Percentiles rank a stretch among this genome's conserved stretches.
phyloP scores from a whole-genome alignment of 2,797 vertebrate species.

The Megaceryle alcyon region DNA sequence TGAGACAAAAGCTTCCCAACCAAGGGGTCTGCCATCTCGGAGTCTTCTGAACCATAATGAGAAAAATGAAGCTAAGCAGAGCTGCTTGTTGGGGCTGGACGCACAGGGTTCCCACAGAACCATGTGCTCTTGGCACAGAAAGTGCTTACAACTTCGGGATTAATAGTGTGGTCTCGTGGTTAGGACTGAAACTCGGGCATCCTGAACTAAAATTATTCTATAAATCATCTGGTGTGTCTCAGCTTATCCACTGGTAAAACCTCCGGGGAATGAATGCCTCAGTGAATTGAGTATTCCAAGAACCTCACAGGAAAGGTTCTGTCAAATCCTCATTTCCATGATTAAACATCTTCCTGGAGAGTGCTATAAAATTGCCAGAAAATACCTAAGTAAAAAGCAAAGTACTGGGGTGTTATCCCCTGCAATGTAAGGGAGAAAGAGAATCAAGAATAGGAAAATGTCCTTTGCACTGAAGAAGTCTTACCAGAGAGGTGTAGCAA shows the following conservation, averaged over 20 bases:
- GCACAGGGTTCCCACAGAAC: not conserved
- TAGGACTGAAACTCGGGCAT: not conserved
- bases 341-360: not conserved
- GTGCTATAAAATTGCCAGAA: not conserved
- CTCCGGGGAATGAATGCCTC: not conserved
- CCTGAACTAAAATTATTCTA: not conserved
- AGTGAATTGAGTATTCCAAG: not conserved
- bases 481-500: not conserved
- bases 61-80: not conserved
- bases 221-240: not conserved
- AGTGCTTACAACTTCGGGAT: not conserved
- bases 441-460: not conserved
- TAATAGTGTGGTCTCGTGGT: not conserved
- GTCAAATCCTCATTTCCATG: not conserved
- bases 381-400: not conserved
- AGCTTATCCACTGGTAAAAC: not conserved
- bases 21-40: not conserved
- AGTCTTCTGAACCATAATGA: fast-evolving
- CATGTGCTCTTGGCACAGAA: not conserved
- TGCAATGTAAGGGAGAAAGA: not conserved
- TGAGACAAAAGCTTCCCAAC: not conserved
- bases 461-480: not conserved
- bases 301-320: not conserved
- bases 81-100: not conserved
- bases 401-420: not conserved